These are phyloP conservation scores for Limanda limanda DNA, from an alignment of 2,113 vertebrate genomes.

Conservation along the genomic window DNA sequence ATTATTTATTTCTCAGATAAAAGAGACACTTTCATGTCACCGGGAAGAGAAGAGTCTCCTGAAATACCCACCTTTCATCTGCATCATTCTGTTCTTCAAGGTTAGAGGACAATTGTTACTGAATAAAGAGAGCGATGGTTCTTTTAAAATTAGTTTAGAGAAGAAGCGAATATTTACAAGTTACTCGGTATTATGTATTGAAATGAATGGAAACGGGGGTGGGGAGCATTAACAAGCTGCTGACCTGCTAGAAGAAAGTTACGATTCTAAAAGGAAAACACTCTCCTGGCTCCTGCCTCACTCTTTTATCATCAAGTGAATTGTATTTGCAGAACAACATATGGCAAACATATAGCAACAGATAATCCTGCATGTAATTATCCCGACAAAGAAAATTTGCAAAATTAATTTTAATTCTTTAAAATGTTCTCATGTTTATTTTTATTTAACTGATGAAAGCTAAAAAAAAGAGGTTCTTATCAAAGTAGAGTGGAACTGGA, in stretches of 20 bases:
- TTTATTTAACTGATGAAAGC: background rate
- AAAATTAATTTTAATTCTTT: no score
- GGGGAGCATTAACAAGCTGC: constrained; percentile 16
- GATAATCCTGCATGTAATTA: no score
- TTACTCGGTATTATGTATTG: constrained; percentile 9
- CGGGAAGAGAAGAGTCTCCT: constrained; percentile 48
- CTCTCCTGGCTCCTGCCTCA: no score
- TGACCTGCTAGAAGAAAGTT: background rate
- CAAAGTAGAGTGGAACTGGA: background rate
- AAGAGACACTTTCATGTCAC: constrained; percentile 53
- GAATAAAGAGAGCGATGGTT: constrained; percentile 42
- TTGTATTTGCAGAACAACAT: background rate
- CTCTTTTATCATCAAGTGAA: background rate
- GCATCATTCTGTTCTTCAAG: constrained; percentile 62
- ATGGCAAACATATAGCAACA: no score
- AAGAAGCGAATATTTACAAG: constrained; percentile 21
- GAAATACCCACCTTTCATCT: constrained; percentile 58
- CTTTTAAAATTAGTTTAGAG: constrained; percentile 34
- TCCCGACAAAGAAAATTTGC: no score
- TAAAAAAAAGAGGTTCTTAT: background rate
- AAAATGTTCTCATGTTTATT: background rate
- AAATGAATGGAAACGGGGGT: constrained; percentile 17
- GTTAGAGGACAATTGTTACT: constrained; percentile 56
- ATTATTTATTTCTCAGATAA: constrained; percentile 60
- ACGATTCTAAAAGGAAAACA: background rate